Evolutionary conservation across 1,140 invertebrate species (phyloP).

Genomic region (Papilio helenus): DNA sequence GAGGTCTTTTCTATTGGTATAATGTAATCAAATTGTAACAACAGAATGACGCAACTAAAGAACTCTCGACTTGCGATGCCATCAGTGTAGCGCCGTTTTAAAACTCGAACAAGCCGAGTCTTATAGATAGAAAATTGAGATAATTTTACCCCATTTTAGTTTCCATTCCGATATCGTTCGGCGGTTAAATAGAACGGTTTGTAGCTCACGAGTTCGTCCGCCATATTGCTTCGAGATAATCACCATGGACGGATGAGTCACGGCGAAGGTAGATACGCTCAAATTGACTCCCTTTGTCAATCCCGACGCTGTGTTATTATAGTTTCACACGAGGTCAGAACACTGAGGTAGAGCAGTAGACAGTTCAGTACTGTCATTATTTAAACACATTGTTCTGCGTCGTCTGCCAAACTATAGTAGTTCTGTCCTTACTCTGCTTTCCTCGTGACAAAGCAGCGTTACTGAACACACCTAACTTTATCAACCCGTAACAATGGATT

Average conservation of each 20-base stretch:
- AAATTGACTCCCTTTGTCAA: slow-evolving; percentile 67
- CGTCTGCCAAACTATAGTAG: not conserved
- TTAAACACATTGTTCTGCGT: not conserved
- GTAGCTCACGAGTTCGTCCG: slow-evolving; percentile 52
- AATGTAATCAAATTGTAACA: slow-evolving; percentile 12
- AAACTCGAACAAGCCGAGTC: slow-evolving; percentile 8
- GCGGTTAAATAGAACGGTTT: slow-evolving; percentile 38
- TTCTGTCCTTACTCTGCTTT: not conserved
- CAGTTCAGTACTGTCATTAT: not conserved
- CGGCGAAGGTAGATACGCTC: slow-evolving; percentile 60
- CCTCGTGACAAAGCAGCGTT: not conserved
- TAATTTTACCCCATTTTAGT: slow-evolving; percentile 36
- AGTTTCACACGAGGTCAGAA: slow-evolving; percentile 2
- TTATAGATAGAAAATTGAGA: slow-evolving; percentile 38
- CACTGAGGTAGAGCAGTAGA: not conserved
- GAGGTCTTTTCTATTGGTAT: not conserved
- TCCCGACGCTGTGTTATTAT: slow-evolving; percentile 43
- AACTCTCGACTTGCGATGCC: slow-evolving; percentile 18
- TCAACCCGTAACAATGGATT: not conserved
- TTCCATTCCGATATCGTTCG: slow-evolving; percentile 38
- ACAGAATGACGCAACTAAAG: not conserved
- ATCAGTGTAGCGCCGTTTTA: slow-evolving; percentile 8
- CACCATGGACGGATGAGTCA: slow-evolving; percentile 64
- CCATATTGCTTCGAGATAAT: slow-evolving; percentile 63
- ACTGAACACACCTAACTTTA: slow-evolving; percentile 17